phyloP scores from a whole-genome alignment of 2,113 vertebrate genomes.

The Oryzias javanicus region DNA sequence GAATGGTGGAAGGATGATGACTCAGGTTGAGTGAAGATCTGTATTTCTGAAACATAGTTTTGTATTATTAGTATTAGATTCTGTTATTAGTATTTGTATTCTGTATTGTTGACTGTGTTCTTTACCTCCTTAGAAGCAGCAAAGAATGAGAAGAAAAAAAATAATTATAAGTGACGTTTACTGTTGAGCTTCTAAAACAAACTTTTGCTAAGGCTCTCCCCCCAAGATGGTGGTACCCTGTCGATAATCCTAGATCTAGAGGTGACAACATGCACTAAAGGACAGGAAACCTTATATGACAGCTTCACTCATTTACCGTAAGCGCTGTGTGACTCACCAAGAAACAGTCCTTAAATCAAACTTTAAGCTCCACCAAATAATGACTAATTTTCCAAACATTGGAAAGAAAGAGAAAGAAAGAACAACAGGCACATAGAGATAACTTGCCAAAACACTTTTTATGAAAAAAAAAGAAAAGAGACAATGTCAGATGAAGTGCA shows the following conservation, averaged over 20 bases:
- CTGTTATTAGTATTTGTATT: too few species aligned
- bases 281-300: constrained; percentile 27
- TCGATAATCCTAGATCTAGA: constrained; percentile 18
- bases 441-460: neutral
- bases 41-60: constrained; percentile 4
- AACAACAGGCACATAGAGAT: neutral
- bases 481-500: neutral
- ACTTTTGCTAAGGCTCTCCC: constrained; percentile 1
- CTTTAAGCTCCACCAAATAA: constrained; percentile 15
- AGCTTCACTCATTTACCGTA: constrained; percentile 2
- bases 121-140: too few species aligned
- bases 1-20: constrained; percentile 12
- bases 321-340: constrained; percentile 17
- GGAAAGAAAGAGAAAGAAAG: constrained; percentile 22
- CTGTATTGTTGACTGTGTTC: too few species aligned
- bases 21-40: constrained; percentile 16
- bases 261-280: constrained; percentile 33
- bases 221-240: constrained; percentile 19
- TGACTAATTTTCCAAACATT: constrained; percentile 63
- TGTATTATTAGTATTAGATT: constrained; percentile 1
- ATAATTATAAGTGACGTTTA: too few species aligned
- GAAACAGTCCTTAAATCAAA: constrained; percentile 44
- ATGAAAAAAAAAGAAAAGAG: neutral
- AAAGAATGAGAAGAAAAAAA: too few species aligned
- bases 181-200: neutral